Evolutionary conservation across 2,113 vertebrate species (phyloP).

Genomic region (Polyodon spathula): DNA sequence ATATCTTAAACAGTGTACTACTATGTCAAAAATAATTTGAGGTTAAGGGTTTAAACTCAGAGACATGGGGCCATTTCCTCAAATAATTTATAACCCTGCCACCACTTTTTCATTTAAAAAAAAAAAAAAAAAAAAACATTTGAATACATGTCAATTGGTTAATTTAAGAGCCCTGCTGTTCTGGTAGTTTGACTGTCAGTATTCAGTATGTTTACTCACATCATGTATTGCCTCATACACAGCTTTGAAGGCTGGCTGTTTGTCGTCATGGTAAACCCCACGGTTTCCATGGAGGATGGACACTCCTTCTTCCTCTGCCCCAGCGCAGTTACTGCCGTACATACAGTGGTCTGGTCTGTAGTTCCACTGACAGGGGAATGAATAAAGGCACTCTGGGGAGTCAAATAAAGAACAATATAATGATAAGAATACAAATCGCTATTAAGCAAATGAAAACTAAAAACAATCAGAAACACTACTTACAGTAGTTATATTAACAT

Average conservation of each 20-base stretch:
- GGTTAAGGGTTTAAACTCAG: too few species aligned
- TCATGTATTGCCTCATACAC: constrained; percentile 88
- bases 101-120: too few species aligned
- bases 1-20: too few species aligned
- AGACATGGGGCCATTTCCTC: too few species aligned
- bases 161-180: too few species aligned
- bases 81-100: too few species aligned
- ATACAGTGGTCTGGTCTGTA: constrained; percentile 97
- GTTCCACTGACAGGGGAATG: constrained; percentile 96
- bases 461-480: neutral
- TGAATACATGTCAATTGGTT: too few species aligned
- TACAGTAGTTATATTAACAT: too few species aligned
- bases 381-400: constrained; percentile 89
- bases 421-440: neutral
- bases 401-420: too few species aligned
- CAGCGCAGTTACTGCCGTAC: constrained; percentile 94
- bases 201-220: constrained; percentile 66
- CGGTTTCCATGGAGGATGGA: constrained; percentile 93
- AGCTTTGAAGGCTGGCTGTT: constrained; percentile 89
- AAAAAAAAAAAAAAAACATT: too few species aligned
- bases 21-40: too few species aligned
- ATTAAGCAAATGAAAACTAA: neutral
- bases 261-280: constrained; percentile 88
- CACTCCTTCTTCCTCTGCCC: constrained; percentile 81
- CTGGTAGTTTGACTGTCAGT: too few species aligned